Base-by-base conservation (phyloP, 2,797 vertebrate genomes). In the Chaenodraco wilsoni region DNA sequence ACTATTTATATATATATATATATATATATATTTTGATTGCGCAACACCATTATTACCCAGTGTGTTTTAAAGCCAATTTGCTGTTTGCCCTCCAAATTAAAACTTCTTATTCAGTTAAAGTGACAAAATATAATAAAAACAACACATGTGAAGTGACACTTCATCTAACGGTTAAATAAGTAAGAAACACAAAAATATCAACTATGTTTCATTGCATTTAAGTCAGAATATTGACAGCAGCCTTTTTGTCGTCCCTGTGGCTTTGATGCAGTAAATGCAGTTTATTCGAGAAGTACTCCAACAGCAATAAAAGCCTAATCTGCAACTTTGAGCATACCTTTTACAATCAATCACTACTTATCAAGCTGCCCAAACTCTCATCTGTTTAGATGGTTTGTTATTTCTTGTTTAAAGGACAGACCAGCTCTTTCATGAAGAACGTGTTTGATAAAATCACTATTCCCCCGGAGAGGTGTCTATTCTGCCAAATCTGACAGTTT, bases 311-410 rank as follows among this genome's bases (percentile, higher is more conserved):
- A 78, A 79, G 58, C 49, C 46, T 37, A 31, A 54, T 73, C 72
- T 62, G 40, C 64, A 69, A 62, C 65, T 57, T 44, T 60, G 11
- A 82, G 45, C 48, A 40, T 50, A 37, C 45, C 66, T 74, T 79
- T 83, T 50, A 78, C 57, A 40, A 64, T 56, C 56, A 82, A 74
- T 83, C 86, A 83, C 46, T 83, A 79, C 63, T 67, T 57, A 77
- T 76, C 65, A 83, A 72, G 56, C 72, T 64, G 58, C 54, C 52
- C 33, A 51, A 79, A 63, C n/a, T 62, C 69, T 64, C 73, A 64
- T 72, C 64, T 68, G 56, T 75, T 76, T 71, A 78, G 27, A 82
- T 37, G 12, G 41, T 60, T 40, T 70, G 65, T 76, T 57, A 50
- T 46, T 75, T 79, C 63, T 79, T 65, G 45, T 85, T 71, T 67